Percentiles rank a stretch among this genome's conserved stretches.
These are phyloP conservation scores for Pedicia rivosa DNA, from an alignment of 2,888 invertebrate genomes.

Conservation along the genomic window DNA sequence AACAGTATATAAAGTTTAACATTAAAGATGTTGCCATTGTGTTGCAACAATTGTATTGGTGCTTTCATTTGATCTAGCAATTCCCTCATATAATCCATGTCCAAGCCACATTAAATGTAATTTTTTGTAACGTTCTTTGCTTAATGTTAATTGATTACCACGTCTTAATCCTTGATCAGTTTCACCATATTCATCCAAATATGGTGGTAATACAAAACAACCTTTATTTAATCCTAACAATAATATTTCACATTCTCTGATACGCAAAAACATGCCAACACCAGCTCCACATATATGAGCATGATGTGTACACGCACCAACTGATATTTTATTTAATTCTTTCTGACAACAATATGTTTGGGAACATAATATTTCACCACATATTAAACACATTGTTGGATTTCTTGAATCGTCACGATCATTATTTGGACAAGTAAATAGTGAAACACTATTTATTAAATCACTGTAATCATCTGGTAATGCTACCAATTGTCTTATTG, in stretches of 20 bases:
- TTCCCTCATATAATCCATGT: constrained; percentile 85
- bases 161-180: constrained; percentile 90
- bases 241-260: constrained; percentile 90
- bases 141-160: constrained; percentile 86
- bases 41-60: constrained; percentile 61
- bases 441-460: constrained; percentile 84
- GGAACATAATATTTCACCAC: constrained; percentile 89
- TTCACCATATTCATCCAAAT: constrained; percentile 94
- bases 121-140: constrained; percentile 66
- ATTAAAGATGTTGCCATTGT: constrained; percentile 85
- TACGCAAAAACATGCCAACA: constrained; percentile 81
- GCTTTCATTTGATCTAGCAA: constrained; percentile 73
- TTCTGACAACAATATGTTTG: constrained; percentile 97
- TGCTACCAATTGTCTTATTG: constrained; percentile 53
- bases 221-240: constrained; percentile 73
- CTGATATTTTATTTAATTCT: constrained; percentile 54
- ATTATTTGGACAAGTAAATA: constrained; percentile 86
- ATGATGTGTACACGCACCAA: constrained; percentile 93
- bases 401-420: constrained; percentile 83
- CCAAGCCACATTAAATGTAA: constrained; percentile 82
- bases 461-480: constrained; percentile 92
- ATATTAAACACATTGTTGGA: constrained; percentile 94
- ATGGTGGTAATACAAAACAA: constrained; percentile 83
- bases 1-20: too few relatives aligned
- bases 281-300: constrained; percentile 81